Conservation (phyloP, 2,113 vertebrate species). For the Stercorarius parasiticus region DNA sequence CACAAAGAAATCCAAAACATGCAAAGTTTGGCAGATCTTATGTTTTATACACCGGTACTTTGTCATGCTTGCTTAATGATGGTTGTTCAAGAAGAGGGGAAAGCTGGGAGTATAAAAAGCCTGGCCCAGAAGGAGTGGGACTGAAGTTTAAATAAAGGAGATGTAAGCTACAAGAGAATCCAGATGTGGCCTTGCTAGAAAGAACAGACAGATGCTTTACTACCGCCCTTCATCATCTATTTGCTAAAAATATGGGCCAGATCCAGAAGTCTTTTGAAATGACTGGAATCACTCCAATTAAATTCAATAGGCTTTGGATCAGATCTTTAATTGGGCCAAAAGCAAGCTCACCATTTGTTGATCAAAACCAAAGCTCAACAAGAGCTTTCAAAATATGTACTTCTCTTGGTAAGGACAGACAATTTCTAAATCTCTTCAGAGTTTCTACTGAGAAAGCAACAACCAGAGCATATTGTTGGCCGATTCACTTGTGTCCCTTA, state of each 20-base stretch:
- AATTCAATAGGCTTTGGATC: neutral
- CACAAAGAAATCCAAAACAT: neutral
- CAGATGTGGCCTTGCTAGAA: constrained; percentile 21
- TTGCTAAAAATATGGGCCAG: neutral
- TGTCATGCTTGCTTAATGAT: neutral
- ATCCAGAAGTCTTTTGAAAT: neutral
- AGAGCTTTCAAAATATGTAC: neutral
- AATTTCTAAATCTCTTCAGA: neutral
- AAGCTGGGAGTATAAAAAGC: neutral
- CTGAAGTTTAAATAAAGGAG: neutral
- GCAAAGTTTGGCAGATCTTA: neutral
- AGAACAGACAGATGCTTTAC: neutral
- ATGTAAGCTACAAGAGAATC: neutral
- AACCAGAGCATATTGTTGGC: neutral
- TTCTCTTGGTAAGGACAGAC: neutral
- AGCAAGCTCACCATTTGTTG: neutral
- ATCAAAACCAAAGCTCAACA: neutral
- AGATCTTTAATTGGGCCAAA: neutral
- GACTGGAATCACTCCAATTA: neutral
- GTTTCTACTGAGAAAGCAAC: neutral
- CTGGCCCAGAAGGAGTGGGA: neutral
- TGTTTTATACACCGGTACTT: neutral
- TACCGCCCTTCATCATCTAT: neutral
- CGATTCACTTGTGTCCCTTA: neutral
- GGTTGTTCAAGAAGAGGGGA: neutral